phyloP scores from a whole-genome alignment of 2,797 vertebrate species.

The Alouatta caraya region DNA sequence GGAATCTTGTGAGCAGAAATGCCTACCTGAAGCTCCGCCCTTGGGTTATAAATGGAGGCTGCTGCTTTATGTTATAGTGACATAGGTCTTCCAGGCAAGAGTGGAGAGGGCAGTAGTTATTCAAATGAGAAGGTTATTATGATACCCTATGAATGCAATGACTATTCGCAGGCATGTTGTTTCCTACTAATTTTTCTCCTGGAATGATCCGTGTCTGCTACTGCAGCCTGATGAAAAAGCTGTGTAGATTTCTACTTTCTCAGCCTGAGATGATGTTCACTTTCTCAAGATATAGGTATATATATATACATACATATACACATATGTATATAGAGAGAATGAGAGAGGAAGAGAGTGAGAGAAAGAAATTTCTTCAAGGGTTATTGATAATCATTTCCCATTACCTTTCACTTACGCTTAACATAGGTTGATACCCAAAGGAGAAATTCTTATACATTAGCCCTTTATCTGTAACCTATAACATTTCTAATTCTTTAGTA shows the following conservation, averaged over 20 bases:
- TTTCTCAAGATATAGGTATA: background rate
- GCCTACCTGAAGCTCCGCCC: background rate
- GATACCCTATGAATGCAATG: rapidly evolving
- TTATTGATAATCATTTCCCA: background rate
- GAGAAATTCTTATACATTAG: background rate
- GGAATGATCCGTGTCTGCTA: background rate
- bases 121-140: background rate
- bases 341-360: background rate
- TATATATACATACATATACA: background rate
- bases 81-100: background rate
- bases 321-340: background rate
- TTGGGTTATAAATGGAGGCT: background rate
- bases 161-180: background rate
- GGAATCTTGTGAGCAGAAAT: background rate
- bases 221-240: background rate
- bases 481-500: background rate
- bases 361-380: background rate
- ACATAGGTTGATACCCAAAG: background rate
- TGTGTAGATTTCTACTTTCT: background rate
- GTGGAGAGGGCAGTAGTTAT: background rate
- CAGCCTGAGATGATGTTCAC: background rate
- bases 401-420: background rate
- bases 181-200: background rate
- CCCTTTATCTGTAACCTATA: background rate
- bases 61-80: background rate